Base-by-base conservation (phyloP, 92 coral and sea anemone genomes). In the Bergia puertoricense region DNA sequence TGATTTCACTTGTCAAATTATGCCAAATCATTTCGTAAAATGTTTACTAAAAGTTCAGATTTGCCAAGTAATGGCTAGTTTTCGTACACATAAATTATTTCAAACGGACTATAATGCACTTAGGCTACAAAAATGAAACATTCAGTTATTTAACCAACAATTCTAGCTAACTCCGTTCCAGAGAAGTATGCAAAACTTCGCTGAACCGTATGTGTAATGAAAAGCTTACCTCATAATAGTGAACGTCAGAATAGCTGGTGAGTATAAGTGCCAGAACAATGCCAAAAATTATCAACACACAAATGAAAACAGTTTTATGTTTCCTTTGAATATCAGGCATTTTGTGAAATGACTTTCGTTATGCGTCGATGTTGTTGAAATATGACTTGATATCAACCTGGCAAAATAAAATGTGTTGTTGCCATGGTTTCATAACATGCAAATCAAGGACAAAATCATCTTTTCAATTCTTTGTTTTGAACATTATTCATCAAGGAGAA, bases 211-310 rank as follows among this genome's bases (percentile, higher is more conserved):
- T 4, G 30, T 30, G 16, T 6, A 74, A 6, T 37, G 39, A 2
- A 20, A 14, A 71, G 42, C 84, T 48, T 86, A 95, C 98, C 95
- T 95, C 90, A 48, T 95, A 92, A 74, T 95, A 95, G 42, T 95
- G 96, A 2, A 95, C 95, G 39, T 91, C 98, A 9, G 90, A 77
- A 68, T 89, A 95, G 57, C 98, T 92, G 23, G 90, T 56, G 9
- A 96, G 96, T 69, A 94, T n/a, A 0, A 84, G 41, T 23, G 68
- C 68, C 8, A 84, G 87, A 1, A 46, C 5, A 37, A 72, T 71
- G 11, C 41, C 46, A 8, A 72, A 67, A 84, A 84, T 37, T 38
- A 48, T 18, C 45, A 48, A 18, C 20, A 71, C 79, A 84, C 87
- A 66, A 11, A 71, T 7, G 22, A n/a, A 48, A 43, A 72, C 38